Base-by-base conservation (phyloP, 2,797 vertebrate species). In the Siniperca obscura region DNA sequence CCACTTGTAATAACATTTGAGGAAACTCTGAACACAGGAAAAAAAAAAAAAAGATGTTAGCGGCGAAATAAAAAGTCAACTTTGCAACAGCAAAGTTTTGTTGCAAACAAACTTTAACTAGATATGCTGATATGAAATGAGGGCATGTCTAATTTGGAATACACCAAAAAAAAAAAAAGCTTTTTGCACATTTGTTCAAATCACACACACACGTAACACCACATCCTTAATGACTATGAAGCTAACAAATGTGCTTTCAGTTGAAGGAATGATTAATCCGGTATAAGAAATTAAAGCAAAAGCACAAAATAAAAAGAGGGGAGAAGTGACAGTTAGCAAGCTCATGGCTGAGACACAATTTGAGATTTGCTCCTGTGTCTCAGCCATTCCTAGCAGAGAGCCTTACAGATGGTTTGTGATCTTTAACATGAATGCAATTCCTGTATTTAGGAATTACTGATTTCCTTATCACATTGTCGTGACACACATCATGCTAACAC, bases 271-370 rank as follows among this genome's bases (percentile, higher is more conserved):
- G 80, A 82, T 86, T 76, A 3, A 70, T 70, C 50, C 30, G 36
- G 53, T 3, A 10, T 44, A 50, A 76, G 69, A 81, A 79, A 87
- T 82, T 10, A 50, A 81, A 90, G 71, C 78, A 74, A 71, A 91
- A 84, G 44, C 79, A 69, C 71, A 74, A 82, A 87, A 92, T 83
- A 89, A 86, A 76, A 74, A 82, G 21, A 34, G 46, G 40, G 78
- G 76, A 56, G 34, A 52, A 83, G 83, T 66, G 1, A 36, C 42
- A 60, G 44, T 7, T 30, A 7, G 68, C 38, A 10, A 56, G 34
- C 9, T 60, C 46, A 21, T 40, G 9, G 0, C 36, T 13, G 56
- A 82, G 77, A 70, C n/a, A 48, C 19, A 44, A 72, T 62, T 76
- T 59, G 30, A 70, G 50, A 60, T 74, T 17, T 81, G 25, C 38